Conservation (phyloP, 2,797 vertebrate genomes). For the Synanceia verrucosa region DNA sequence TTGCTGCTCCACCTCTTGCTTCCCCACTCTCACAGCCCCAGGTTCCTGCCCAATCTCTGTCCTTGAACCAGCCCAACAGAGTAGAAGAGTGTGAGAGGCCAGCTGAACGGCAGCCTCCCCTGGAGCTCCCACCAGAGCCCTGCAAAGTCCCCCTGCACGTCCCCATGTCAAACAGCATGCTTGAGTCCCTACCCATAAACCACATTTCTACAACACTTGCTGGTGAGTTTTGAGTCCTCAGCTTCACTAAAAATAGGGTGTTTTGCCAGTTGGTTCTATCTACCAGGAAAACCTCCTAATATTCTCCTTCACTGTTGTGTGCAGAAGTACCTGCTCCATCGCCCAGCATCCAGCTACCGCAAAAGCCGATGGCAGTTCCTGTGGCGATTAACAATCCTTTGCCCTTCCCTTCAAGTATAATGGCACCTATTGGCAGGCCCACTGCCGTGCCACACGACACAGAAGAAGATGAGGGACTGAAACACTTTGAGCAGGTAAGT, state of each 20-base stretch:
- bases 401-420: slow-evolving; percentile 77
- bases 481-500: slow-evolving; percentile 95
- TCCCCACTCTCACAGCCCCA: slow-evolving; percentile 66
- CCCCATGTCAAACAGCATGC: slow-evolving; percentile 72
- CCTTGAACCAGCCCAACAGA: slow-evolving; percentile 62
- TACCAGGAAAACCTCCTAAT: neutral
- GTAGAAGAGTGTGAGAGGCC: slow-evolving; percentile 69
- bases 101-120: slow-evolving; percentile 57
- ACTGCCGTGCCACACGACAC: slow-evolving; percentile 83
- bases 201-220: slow-evolving; percentile 68
- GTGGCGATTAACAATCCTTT: slow-evolving; percentile 81
- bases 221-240: slow-evolving; percentile 56
- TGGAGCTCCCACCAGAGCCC: slow-evolving; percentile 70
- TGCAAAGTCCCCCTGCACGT: slow-evolving; percentile 74
- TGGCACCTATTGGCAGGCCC: slow-evolving; percentile 82
- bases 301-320: slow-evolving; percentile 2
- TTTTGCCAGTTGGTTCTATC: neutral
- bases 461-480: slow-evolving; percentile 97
- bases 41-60: slow-evolving; percentile 72
- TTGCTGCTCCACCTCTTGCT: slow-evolving; percentile 59
- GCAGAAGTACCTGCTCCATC: slow-evolving; percentile 84
- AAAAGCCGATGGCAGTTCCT: slow-evolving; percentile 77
- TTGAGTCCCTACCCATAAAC: slow-evolving; percentile 71
- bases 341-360: slow-evolving; percentile 70
- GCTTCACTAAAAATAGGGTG: neutral